A percentile compares a stretch with the other conserved stretches of the same genome.
phyloP scores from a whole-genome alignment of 2,797 vertebrate species.

The Gallinago solitaria region DNA sequence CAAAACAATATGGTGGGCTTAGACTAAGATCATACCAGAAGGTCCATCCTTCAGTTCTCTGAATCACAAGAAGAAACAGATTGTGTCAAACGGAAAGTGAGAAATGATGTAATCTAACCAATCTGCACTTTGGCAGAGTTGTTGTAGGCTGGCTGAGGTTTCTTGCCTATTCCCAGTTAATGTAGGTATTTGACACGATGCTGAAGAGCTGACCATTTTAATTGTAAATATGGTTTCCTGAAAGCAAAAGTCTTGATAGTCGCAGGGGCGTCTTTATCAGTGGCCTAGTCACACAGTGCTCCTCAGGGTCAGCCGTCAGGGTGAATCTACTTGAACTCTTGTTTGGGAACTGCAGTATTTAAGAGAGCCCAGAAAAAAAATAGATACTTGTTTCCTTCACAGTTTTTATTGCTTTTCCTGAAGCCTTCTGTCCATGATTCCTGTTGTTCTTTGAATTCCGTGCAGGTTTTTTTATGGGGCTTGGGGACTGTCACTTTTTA shows the following conservation, averaged over 20 bases:
- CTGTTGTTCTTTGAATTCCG: neutral
- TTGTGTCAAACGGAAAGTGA: neutral
- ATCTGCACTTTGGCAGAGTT: neutral
- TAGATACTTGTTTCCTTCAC: neutral
- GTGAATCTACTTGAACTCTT: neutral
- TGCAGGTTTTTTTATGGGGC: neutral
- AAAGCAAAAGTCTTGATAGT: neutral
- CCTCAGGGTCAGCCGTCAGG: neutral
- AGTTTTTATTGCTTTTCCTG: neutral
- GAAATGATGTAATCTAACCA: neutral
- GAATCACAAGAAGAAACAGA: constrained; percentile 31
- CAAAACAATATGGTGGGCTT: neutral
- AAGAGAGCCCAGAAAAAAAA: neutral
- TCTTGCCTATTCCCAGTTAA: neutral
- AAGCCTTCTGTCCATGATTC: neutral
- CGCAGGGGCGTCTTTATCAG: neutral
- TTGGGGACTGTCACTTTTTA: neutral
- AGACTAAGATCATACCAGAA: neutral
- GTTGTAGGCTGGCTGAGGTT: neutral
- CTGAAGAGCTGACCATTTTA: neutral
- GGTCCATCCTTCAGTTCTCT: neutral
- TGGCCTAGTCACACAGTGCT: neutral
- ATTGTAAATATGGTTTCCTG: neutral
- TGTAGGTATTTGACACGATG: neutral
- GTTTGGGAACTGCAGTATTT: neutral